phyloP scores from a whole-genome alignment of 2,888 invertebrate genomes.

The Rhyacophila evoluta region DNA sequence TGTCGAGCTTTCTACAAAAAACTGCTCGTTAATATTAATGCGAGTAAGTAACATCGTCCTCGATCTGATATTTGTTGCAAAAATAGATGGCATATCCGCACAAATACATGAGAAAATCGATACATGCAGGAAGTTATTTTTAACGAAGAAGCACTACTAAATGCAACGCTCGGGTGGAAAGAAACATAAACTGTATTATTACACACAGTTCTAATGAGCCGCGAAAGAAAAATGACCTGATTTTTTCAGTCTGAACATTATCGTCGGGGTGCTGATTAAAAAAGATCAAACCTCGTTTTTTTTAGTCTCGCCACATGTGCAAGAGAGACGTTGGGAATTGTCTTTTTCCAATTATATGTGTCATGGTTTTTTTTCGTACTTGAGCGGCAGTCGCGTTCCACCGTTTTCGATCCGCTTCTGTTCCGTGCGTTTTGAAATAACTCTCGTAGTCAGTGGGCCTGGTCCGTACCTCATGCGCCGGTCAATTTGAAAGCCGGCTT shows the following conservation, averaged over 20 bases:
- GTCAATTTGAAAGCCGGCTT: background rate
- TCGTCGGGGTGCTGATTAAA: background rate
- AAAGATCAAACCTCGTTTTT: background rate
- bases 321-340: constrained; percentile 5
- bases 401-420: background rate
- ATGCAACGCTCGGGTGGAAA: constrained; percentile 30
- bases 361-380: constrained; percentile 29
- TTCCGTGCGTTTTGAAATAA: background rate
- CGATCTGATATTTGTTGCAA: background rate
- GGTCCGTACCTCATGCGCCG: background rate
- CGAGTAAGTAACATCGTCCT: background rate
- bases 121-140: constrained; percentile 31
- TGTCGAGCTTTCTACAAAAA: background rate
- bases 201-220: constrained; percentile 30
- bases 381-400: background rate
- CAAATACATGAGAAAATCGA: constrained; percentile 7
- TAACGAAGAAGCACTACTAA: constrained; percentile 25
- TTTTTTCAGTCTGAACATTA: background rate
- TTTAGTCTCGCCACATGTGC: background rate
- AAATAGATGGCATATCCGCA: background rate
- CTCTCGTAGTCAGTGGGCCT: constrained; percentile 38
- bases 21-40: too few species aligned
- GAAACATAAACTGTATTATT: background rate
- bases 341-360: constrained; percentile 28
- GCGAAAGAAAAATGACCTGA: constrained; percentile 37